A percentile compares a stretch with the other conserved stretches of the same genome.
These are phyloP conservation scores for Callipepla squamata DNA, from an alignment of 2,113 vertebrate genomes.

Conservation along the genomic window DNA sequence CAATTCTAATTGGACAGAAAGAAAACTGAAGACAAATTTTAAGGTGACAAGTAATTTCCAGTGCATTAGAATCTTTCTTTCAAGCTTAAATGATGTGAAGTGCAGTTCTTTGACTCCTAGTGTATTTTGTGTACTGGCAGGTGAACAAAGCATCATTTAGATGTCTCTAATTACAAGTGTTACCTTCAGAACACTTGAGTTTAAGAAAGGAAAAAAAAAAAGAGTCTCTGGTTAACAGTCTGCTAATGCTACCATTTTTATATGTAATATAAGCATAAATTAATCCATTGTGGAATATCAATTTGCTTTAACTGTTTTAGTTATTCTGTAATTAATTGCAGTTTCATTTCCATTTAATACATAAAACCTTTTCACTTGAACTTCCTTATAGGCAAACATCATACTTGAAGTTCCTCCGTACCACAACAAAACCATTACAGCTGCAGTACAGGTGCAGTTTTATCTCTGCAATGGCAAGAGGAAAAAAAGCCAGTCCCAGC, in stretches of 20 bases:
- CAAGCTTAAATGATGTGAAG: background rate
- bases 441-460: conserved; percentile 96
- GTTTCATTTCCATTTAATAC: conserved; percentile 55
- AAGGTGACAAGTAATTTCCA: background rate
- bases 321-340: conserved; percentile 39
- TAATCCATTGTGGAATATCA: background rate
- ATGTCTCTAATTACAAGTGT: background rate
- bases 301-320: background rate
- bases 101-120: background rate
- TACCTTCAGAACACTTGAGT: background rate
- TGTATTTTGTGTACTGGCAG: background rate
- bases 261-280: background rate
- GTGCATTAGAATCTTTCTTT: background rate
- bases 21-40: background rate
- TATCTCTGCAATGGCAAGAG: conserved; percentile 98
- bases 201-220: background rate
- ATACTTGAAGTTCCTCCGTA: conserved; percentile 95
- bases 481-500: conserved; percentile 98
- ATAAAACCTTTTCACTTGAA: conserved; percentile 50
- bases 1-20: background rate
- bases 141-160: background rate
- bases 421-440: conserved; percentile 92
- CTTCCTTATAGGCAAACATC: conserved; percentile 85
- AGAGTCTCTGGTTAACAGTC: background rate
- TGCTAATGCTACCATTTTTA: background rate